A percentile compares a stretch with the other conserved stretches of the same genome.
These are phyloP conservation scores for Murina feae DNA, from an alignment of 2,113 vertebrate genomes.

Conservation along the genomic window DNA sequence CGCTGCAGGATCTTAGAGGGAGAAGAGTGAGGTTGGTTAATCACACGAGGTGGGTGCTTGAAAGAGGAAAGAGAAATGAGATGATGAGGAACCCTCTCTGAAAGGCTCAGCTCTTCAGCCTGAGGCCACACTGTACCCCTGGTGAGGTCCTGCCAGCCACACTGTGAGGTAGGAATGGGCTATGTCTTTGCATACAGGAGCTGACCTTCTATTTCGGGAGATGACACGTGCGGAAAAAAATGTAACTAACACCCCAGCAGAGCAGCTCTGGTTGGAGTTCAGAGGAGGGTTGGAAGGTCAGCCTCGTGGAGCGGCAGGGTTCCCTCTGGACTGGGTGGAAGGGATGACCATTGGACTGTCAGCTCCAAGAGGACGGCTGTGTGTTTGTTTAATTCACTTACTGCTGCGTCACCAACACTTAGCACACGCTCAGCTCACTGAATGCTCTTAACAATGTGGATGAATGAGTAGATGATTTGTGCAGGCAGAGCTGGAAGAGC, in stretches of 20 bases:
- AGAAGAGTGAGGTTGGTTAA: not conserved
- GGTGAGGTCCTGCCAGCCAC: not conserved
- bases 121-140: not conserved
- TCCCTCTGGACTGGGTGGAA: not conserved
- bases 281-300: not conserved
- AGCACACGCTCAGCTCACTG: not conserved
- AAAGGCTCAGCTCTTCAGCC: not conserved
- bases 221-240: constrained; percentile 43
- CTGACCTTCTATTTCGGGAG: constrained; percentile 59
- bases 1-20: not conserved
- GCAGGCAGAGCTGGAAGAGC: not conserved
- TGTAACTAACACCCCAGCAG: not conserved
- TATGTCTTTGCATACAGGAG: not conserved
- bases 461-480: constrained; percentile 36
- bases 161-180: not conserved
- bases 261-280: not conserved
- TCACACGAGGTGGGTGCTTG: not conserved
- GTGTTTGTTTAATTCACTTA: not conserved
- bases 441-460: not conserved
- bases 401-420: not conserved
- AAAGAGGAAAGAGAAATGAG: not conserved
- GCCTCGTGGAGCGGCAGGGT: not conserved
- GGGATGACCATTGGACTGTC: not conserved
- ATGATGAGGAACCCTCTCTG: not conserved
- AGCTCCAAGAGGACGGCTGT: not conserved